Evolutionary conservation across 2,113 vertebrate genomes (phyloP).

Genomic region (Mungos mungo): DNA sequence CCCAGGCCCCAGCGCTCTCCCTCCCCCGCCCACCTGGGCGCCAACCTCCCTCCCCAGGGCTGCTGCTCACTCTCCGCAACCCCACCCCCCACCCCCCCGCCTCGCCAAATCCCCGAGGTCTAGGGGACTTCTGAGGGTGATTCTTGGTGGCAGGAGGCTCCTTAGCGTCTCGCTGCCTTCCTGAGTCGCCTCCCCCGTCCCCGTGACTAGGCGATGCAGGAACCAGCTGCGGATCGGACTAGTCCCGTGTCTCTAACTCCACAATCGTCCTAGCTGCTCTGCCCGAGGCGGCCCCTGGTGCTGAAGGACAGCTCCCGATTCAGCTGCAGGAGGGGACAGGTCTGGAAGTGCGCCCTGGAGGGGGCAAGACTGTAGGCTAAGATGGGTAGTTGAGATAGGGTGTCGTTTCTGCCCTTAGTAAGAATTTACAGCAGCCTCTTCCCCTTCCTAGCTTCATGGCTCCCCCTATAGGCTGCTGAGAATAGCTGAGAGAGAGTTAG

Average conservation of each 20-base stretch:
- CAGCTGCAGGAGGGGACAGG: background rate
- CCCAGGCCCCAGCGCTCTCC: constrained; percentile 34
- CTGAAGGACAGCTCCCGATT: constrained; percentile 76
- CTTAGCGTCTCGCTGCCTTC: constrained; percentile 27
- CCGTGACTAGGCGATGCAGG: constrained; percentile 54
- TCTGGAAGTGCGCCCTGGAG: background rate
- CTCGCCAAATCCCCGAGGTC: background rate
- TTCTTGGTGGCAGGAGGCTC: constrained; percentile 36
- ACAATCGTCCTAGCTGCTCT: constrained; percentile 51
- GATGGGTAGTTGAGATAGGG: constrained; percentile 56
- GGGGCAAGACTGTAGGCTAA: constrained; percentile 1
- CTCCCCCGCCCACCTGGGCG: constrained; percentile 11
- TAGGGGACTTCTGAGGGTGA: constrained; percentile 64
- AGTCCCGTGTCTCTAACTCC: constrained; percentile 59
- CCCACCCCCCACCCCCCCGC: background rate
- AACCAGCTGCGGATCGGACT: constrained; percentile 31
- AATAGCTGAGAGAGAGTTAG: constrained; percentile 56
- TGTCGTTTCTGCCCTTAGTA: constrained; percentile 67
- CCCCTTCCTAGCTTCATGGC: constrained; percentile 63
- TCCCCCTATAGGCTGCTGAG: constrained; percentile 73
- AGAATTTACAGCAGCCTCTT: constrained; percentile 65
- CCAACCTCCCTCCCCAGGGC: background rate
- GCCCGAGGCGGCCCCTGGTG: constrained; percentile 54
- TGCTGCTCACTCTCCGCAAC: background rate
- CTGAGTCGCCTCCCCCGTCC: background rate